These are phyloP conservation scores for Leptodactylus fuscus DNA, from an alignment of 2,113 vertebrate genomes.

Conservation along the genomic window DNA sequence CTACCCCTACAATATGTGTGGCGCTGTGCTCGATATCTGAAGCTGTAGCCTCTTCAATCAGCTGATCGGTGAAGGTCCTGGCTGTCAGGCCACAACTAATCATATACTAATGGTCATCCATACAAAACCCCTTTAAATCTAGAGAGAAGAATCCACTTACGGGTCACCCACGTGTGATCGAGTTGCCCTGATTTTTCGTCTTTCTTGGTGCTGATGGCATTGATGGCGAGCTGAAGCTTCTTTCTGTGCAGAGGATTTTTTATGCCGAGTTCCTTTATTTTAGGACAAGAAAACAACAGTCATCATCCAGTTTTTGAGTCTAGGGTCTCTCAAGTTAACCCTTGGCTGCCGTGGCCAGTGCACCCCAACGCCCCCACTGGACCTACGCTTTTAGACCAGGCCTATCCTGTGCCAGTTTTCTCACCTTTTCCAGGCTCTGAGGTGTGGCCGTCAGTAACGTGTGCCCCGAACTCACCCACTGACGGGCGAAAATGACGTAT, in stretches of 20 bases:
- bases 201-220: constrained; percentile 85
- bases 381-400: too few relatives aligned
- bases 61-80: too few relatives aligned
- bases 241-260: constrained; percentile 96
- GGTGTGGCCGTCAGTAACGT: constrained; percentile 89
- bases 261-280: constrained; percentile 88
- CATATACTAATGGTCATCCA: too few relatives aligned
- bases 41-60: too few relatives aligned
- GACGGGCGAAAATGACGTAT: constrained; percentile 91
- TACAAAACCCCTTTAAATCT: background rate
- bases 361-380: too few relatives aligned
- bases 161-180: constrained; percentile 96
- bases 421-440: constrained; percentile 96
- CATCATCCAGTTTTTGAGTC: background rate
- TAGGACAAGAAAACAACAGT: background rate
- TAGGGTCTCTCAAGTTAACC: too few relatives aligned
- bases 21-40: too few relatives aligned
- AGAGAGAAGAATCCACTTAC: constrained; percentile 74
- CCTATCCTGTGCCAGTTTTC: background rate
- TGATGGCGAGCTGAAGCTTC: constrained; percentile 91
- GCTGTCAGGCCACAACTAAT: too few relatives aligned
- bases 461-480: constrained; percentile 93
- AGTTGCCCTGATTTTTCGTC: constrained; percentile 90
- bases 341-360: too few relatives aligned
- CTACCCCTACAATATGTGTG: too few relatives aligned